Base-by-base conservation (phyloP, 1,140 invertebrate species). In the Proales similis region DNA sequence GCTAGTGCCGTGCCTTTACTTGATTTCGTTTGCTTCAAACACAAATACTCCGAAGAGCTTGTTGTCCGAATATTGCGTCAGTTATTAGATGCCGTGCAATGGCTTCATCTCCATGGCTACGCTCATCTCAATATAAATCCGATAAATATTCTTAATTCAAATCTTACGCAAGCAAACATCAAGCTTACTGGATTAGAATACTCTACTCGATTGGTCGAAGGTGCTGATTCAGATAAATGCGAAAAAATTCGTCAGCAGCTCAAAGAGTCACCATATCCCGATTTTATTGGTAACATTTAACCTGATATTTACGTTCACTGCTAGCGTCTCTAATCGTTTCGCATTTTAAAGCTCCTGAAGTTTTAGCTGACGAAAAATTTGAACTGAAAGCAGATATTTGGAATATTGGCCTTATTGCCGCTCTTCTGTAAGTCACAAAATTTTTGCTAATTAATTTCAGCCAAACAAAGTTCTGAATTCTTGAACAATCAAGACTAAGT, bases 81-180 rank as follows among this genome's bases (percentile, higher is more conserved):
- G 79, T 79, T 90, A 2, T 74, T 92, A 30, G 88, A 92, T 71
- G 89, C 82, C 0, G 72, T 92, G 6, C 87, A 92, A 70, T 95
- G 93, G 71, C 76, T 96, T 5, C 90, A 96, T 71, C 90, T 90
- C 85, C 80, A 87, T 70, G 89, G 87, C 1, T 84, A 88, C 65
- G 87, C 86, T 64, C 89, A 95, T 74, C 75, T 97, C 22, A 88
- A 97, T 72, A 77, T 99, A 14, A 89, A 96, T 72, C 93, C 93
- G 0, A 89, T 92, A 68, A 97, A 95, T 72, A 81, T 97, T n/a
- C 87, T 97, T 0, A 90, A 96, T 85, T 83, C 85, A 1, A 86
- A 86, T 0, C 82, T 90, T 3, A 80, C 86, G 66, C 84, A 85
- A 19, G 81, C 90, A 4, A 74, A 78, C 46, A 81, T 97, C 1